Percentiles rank a stretch among this genome's conserved stretches.
phyloP scores from a whole-genome alignment of 2,888 invertebrate genomes.

The Halictus ligatus region DNA sequence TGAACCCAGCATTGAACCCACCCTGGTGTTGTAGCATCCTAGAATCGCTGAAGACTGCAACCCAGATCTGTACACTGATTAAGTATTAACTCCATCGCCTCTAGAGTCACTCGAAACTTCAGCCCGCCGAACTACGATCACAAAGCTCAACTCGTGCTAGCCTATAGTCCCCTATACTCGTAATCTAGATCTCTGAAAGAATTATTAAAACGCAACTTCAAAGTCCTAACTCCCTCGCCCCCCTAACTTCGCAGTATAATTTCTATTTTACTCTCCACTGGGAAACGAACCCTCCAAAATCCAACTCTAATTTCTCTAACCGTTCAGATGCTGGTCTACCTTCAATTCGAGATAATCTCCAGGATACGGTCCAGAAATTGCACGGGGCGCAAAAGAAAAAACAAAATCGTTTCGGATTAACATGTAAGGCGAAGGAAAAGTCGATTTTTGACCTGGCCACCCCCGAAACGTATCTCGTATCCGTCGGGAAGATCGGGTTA shows the following conservation, averaged over 20 bases:
- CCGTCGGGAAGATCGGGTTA: not conserved
- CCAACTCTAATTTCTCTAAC: not conserved
- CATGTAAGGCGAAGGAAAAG: not conserved
- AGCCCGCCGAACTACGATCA: not conserved
- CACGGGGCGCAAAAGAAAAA: not conserved
- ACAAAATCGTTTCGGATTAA: not conserved
- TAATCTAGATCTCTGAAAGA: not conserved
- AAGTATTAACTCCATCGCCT: not conserved
- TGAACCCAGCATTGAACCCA: too few species aligned
- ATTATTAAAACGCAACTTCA: not conserved
- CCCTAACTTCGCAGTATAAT: not conserved
- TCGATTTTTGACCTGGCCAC: not conserved
- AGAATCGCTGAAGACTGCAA: not conserved
- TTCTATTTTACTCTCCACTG: not conserved
- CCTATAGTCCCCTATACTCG: not conserved
- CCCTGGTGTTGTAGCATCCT: not conserved
- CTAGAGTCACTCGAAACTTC: not conserved
- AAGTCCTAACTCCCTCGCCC: not conserved
- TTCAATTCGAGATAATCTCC: not conserved
- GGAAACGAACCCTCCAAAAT: not conserved
- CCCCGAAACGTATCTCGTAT: not conserved
- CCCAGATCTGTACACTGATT: not conserved
- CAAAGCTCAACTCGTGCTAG: not conserved
- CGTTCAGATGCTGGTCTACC: not conserved
- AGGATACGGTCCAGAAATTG: too few species aligned